Base-by-base conservation (phyloP, 2,888 invertebrate genomes). In the Yponomeuta sedellus region DNA sequence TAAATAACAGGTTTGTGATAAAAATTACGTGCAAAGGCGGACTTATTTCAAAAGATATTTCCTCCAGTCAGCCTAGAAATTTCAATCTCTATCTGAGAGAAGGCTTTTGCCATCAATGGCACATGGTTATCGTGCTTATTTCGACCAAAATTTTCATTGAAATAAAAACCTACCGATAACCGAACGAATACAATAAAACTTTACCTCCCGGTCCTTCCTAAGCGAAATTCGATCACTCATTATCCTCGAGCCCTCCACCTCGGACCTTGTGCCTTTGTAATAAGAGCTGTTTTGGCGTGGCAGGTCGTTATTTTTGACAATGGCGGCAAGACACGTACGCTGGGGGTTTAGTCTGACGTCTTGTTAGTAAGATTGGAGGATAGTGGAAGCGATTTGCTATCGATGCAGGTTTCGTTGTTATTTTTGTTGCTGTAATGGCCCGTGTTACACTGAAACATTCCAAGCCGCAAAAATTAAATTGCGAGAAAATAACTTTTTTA, bases 281-380 rank as follows among this genome's bases (percentile, higher is more conserved):
- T 22, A 59, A 59, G 25, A 59, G 20, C 25, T 20, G 25, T 5
- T 59, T 59, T 11, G 11, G 22, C 20, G 20, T 59, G 59, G 20
- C 19, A 59, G 59, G 59, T 59, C 59, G 20, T 59, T 59, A 59
- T 59, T 59, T 59, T 59, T 59, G 59, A 59, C 59, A 25, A 59
- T 22, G 1, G 59, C 59, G 12, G 59, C 19, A 59, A 59, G 59
- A 22, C 59, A 59, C 59, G 59, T 25, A 59, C 59, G 59, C 44
- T 16, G 44, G 16, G 44, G 44, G 4, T 52, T 52, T 52, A 3
- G 44, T n/a, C 44, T 8, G 44, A 44, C 44, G 44, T 52, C 44
- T 52, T 52, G 44, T 52, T 52, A 52, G 44, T 52, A 52, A 52
- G 44, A 52, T 16, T 34, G 44, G 44, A 52, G 44, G 44, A 52